Evolutionary conservation across 2,888 invertebrate genomes (phyloP), one percentile per base, ranked within the genome.

Genomic region (Schrankia costaestrigalis): DNA sequence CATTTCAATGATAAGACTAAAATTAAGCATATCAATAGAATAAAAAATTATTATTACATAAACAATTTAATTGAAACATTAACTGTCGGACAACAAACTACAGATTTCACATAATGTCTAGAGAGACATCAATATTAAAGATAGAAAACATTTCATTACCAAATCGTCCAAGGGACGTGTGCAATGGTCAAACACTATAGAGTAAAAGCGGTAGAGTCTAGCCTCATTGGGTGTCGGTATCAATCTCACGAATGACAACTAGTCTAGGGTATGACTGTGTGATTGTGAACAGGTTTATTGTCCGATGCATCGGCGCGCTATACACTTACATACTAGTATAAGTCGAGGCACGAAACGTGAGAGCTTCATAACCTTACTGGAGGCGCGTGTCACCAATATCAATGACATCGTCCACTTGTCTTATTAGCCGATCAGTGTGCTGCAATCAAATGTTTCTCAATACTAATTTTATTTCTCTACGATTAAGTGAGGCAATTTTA

Each of bases 251-350:
- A 75, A 79, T 78, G 77, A 75, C 76, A 77, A 77, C 78, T 76
- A 77, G 65, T 64, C 61, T 67, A 68, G 37, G 47, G 64, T 64
- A 61, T 69, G 69, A 55, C 54, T 67, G 71, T 39, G 66, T 65
- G 70, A 60, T 56, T 64, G 68, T 71, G 66, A 62, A 68, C 47
- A 50, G 53, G 76, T 78, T 81, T 82, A 84, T 84, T 84, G 85
- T 85, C 85, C 85, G 83, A 79, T 76, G 77, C 72, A 74, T 78
- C 80, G 83, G 84, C 81, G 80, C 77, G 76, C 81, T 84, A 82
- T 84, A 83, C 81, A 83, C 86, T 86, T 87, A 86, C 81, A 68
- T 82, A 74, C 84, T 85, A 84, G 80, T 81, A n/a, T n/a, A n/a
- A n/a, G n/a, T n/a, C n/a, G n/a, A n/a, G n/a, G n/a, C n/a, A n/a